Evolutionary conservation across 2,797 vertebrate species (phyloP).

Genomic region (Luscinia luscinia): DNA sequence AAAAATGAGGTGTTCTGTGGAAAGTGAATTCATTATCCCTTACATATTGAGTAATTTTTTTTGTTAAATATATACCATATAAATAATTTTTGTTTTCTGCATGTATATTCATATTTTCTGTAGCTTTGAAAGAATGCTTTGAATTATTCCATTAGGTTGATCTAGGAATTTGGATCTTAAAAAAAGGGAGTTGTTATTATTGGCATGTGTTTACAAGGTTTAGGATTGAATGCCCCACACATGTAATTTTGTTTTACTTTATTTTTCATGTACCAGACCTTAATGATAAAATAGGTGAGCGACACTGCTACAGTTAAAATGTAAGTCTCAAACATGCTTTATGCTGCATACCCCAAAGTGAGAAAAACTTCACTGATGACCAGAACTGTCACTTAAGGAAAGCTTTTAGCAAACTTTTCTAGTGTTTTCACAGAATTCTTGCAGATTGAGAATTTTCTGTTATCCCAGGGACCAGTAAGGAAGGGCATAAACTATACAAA

Average conservation of each 20-base stretch:
- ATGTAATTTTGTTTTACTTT: neutral
- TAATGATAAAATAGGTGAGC: conserved; percentile 28
- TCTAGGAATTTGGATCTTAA: neutral
- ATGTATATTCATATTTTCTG: neutral
- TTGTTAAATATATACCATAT: neutral
- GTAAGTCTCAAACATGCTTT: neutral
- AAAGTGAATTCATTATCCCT: neutral
- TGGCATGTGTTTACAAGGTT: neutral
- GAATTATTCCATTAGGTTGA: neutral
- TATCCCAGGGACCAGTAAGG: neutral
- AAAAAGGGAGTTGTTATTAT: neutral
- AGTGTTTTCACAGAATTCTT: conserved; percentile 4
- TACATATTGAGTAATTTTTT: neutral
- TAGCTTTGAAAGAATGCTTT: neutral
- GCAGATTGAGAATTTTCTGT: neutral
- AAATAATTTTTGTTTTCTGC: neutral
- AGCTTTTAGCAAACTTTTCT: conserved; percentile 14
- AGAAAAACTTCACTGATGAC: neutral
- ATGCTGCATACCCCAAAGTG: neutral
- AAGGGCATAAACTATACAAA: neutral
- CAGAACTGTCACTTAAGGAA: conserved; percentile 3
- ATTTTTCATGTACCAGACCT: neutral
- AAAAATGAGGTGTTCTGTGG: neutral
- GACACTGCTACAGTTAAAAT: neutral
- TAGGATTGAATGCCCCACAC: neutral